phyloP scores from a whole-genome alignment of 2,797 vertebrate genomes.

The Sebastes flavidus region DNA sequence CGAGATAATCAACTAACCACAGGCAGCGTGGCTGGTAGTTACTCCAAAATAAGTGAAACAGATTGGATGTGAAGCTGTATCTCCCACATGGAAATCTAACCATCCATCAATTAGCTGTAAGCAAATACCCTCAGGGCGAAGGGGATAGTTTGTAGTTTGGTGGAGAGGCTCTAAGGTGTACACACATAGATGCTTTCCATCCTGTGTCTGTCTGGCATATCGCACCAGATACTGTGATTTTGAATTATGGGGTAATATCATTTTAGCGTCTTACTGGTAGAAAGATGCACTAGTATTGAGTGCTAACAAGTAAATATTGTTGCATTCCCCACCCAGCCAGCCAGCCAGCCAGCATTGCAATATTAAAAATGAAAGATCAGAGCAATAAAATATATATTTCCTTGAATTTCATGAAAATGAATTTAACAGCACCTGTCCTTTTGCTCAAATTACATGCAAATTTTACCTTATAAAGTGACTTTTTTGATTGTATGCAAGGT shows the following conservation, averaged over 20 bases:
- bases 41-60: constrained; percentile 65
- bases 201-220: background rate
- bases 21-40: constrained; percentile 42
- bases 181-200: constrained; percentile 1
- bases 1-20: constrained; percentile 68
- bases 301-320: background rate
- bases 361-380: background rate
- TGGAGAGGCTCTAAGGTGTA: background rate
- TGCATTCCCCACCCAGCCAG: background rate
- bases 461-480: background rate
- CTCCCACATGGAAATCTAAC: constrained; percentile 49
- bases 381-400: background rate
- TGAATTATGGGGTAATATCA: background rate
- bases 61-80: constrained; percentile 59
- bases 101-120: constrained; percentile 67
- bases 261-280: background rate
- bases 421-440: background rate
- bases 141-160: constrained; percentile 18
- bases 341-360: background rate
- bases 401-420: background rate
- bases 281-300: too few relatives aligned
- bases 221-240: background rate
- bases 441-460: background rate
- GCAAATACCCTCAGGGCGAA: constrained; percentile 39
- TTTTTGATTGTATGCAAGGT: background rate